Conservation (phyloP, 2,113 vertebrate genomes). For the Sterrhoptilus dennistouni region DNA sequence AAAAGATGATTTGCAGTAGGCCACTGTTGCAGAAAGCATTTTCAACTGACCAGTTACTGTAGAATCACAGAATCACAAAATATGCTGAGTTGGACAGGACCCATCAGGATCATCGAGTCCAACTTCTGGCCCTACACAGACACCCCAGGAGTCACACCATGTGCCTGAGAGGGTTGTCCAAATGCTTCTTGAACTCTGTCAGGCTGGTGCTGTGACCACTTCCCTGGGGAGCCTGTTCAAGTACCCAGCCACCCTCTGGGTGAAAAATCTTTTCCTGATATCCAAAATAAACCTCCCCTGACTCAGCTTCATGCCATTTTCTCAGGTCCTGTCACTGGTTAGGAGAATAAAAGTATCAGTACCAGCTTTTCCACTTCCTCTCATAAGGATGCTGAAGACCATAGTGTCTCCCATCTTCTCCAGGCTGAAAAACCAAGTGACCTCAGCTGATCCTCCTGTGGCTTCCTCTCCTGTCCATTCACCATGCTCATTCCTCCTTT, state of each 20-base stretch:
- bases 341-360: neutral
- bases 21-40: neutral
- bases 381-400: neutral
- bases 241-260: rapidly evolving
- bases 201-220: neutral
- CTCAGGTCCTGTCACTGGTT: neutral
- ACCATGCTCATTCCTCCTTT: neutral
- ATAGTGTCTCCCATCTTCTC: neutral
- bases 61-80: neutral
- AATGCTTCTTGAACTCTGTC: neutral
- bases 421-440: neutral
- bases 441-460: neutral
- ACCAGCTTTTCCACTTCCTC: neutral
- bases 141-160: neutral
- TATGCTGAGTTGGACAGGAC: neutral
- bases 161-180: neutral
- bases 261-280: neutral
- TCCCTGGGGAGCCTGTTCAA: neutral
- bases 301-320: neutral
- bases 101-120: rapidly evolving
- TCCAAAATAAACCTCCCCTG: neutral
- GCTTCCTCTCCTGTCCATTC: neutral
- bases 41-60: neutral
- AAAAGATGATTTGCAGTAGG: neutral
- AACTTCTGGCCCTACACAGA: neutral